These are phyloP conservation scores for Sphaeramia orbicularis DNA, from an alignment of 2,797 vertebrate species.

Conservation along the genomic window DNA sequence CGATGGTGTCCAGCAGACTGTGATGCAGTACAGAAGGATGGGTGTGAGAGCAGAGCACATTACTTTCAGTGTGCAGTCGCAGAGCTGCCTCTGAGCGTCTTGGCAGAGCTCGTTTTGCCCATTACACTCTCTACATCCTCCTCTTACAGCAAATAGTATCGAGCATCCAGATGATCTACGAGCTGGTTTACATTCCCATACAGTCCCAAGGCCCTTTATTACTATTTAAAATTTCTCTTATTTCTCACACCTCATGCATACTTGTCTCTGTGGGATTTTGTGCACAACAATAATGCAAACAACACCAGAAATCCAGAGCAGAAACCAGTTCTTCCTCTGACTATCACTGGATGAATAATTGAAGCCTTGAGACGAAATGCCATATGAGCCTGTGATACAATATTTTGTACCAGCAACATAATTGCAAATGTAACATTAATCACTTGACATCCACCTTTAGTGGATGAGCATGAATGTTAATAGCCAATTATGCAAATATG, in stretches of 20 bases:
- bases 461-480: conserved; percentile 69
- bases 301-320: conserved; percentile 31
- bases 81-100: conserved; percentile 64
- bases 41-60: conserved; percentile 55
- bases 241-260: conserved; percentile 25
- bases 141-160: conserved; percentile 49
- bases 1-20: conserved; percentile 65
- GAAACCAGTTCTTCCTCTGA: conserved; percentile 41
- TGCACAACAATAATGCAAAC: conserved; percentile 38
- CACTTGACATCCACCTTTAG: conserved; percentile 57
- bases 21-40: conserved; percentile 59
- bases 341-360: conserved; percentile 66
- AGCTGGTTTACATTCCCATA: conserved; percentile 36
- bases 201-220: conserved; percentile 51
- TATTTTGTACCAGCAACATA: conserved; percentile 53
- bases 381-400: conserved; percentile 42
- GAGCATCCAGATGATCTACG: conserved; percentile 44
- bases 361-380: conserved; percentile 62
- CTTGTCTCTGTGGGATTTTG: conserved; percentile 49
- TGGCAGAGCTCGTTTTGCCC: conserved; percentile 57
- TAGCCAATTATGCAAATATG: conserved; percentile 74
- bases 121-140: conserved; percentile 60
- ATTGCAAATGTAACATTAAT: conserved; percentile 72
- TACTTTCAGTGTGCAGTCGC: conserved; percentile 64
- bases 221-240: conserved; percentile 39